Conservation (phyloP, 2,797 vertebrate species). For the Distichodus sexfasciatus region DNA sequence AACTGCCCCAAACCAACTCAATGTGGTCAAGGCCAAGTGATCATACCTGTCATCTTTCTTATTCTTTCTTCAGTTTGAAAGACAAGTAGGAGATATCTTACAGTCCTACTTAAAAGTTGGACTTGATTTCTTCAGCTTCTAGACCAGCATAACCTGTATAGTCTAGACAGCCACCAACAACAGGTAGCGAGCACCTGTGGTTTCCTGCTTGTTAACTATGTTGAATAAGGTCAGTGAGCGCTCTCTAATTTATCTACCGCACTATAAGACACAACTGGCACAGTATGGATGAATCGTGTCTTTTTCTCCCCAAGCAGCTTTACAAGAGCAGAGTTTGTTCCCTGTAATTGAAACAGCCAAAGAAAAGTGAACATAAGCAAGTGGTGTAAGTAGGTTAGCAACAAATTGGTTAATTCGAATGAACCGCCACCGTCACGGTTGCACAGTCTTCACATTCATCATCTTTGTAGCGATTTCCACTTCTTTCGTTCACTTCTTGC, state of each 20-base stretch:
- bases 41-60: too few species aligned
- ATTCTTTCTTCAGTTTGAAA: too few species aligned
- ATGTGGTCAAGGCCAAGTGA: too few species aligned
- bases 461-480: too few species aligned
- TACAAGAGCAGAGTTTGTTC: background rate
- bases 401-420: too few species aligned
- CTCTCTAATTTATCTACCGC: conserved; percentile 37
- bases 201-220: background rate
- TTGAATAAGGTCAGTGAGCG: conserved; percentile 17
- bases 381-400: background rate
- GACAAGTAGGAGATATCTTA: too few species aligned
- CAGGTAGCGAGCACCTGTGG: conserved; percentile 14
- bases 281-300: conserved; percentile 45
- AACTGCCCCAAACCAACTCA: too few species aligned
- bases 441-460: background rate
- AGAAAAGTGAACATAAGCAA: background rate
- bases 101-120: background rate
- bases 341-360: background rate
- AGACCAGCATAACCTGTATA: background rate
- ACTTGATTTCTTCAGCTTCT: background rate
- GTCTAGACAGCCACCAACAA: background rate
- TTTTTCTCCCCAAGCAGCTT: background rate
- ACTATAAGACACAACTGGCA: conserved; percentile 44
- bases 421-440: background rate
- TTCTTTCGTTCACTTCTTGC: too few species aligned